Conservation (phyloP, 2,797 vertebrate genomes). For the Syngnathus rostellatus region DNA sequence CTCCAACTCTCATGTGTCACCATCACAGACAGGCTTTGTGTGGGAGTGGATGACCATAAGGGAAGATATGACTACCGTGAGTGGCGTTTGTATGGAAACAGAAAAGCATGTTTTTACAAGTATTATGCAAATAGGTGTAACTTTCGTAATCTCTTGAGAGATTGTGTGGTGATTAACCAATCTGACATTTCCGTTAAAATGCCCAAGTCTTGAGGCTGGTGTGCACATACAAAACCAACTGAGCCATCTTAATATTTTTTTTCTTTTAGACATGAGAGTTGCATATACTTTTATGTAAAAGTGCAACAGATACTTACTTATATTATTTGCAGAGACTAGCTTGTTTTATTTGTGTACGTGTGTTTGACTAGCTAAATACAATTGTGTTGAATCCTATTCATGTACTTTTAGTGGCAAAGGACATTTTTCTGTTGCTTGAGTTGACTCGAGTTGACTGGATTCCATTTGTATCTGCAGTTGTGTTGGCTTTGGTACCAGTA, state of each 20-base stretch:
- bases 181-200: constrained; percentile 1
- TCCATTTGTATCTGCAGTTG: background rate
- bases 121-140: background rate
- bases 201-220: background rate
- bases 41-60: background rate
- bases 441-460: background rate
- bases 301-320: background rate
- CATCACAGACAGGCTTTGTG: too few relatives aligned
- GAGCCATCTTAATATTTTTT: background rate
- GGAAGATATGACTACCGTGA: background rate
- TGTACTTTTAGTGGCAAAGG: background rate
- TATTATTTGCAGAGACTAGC: background rate
- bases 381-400: background rate
- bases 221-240: background rate
- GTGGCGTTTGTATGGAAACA: background rate
- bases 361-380: background rate
- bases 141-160: background rate
- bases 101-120: background rate
- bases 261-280: background rate
- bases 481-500: background rate
- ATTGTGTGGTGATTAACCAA: constrained; percentile 3
- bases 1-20: background rate
- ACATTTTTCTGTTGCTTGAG: background rate
- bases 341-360: background rate
- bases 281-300: background rate